Conservation (phyloP, 2,888 invertebrate genomes). For the Eupeodes latifasciatus region DNA sequence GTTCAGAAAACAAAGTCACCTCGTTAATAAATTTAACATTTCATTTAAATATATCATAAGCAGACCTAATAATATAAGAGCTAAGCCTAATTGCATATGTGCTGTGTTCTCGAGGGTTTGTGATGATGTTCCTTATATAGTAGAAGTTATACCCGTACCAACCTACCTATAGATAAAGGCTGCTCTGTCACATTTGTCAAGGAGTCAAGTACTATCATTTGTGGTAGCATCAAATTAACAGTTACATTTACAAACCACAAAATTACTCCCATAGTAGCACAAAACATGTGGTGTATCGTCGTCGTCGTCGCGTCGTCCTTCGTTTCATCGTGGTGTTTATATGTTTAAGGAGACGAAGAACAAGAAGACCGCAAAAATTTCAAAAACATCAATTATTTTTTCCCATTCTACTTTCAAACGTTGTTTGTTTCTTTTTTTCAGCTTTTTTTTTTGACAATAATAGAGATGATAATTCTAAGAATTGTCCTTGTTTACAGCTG, state of each 20-base stretch:
- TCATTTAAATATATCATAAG: conserved; percentile 65
- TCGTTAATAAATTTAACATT: conserved; percentile 76
- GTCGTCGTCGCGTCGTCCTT: not conserved
- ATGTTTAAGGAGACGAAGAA: not conserved
- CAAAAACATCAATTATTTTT: conserved; percentile 66
- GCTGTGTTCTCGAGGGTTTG: not conserved
- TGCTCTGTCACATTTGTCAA: conserved; percentile 65
- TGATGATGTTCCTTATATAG: not conserved
- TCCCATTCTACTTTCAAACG: not conserved
- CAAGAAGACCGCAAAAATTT: conserved; percentile 59
- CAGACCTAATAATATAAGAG: not conserved
- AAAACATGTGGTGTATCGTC: conserved; percentile 30
- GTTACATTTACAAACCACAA: conserved; percentile 72
- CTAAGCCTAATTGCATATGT: conserved; percentile 49
- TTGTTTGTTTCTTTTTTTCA: not conserved
- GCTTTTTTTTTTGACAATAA: too few species aligned
- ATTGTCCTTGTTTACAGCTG: conserved; percentile 62
- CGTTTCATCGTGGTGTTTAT: too few species aligned
- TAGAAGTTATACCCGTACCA: not conserved
- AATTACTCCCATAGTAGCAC: conserved; percentile 44
- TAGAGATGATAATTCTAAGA: conserved; percentile 23
- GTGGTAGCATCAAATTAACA: conserved; percentile 73
- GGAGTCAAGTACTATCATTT: conserved; percentile 74
- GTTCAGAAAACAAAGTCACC: conserved; percentile 66
- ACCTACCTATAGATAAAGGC: conserved; percentile 6